These are phyloP conservation scores for Idaea dimidiata DNA, from an alignment of 2,888 invertebrate genomes.

Conservation along the genomic window DNA sequence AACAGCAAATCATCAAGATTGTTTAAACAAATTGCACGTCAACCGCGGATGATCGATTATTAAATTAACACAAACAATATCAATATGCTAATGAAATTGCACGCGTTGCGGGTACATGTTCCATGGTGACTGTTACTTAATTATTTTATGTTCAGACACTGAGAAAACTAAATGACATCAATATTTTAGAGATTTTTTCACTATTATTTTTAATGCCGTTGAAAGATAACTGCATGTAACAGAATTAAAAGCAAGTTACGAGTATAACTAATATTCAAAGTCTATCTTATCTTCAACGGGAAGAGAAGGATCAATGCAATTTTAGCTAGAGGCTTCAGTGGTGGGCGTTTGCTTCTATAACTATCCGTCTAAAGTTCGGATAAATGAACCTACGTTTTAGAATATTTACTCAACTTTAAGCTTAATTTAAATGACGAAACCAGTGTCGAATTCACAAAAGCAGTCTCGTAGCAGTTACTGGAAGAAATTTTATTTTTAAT, in stretches of 20 bases:
- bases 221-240: background rate
- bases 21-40: conserved; percentile 31
- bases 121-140: background rate
- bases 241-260: background rate
- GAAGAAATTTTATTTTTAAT: too few relatives aligned
- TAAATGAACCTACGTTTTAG: background rate
- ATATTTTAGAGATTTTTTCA: background rate
- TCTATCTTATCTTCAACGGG: background rate
- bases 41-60: conserved; percentile 27
- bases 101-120: conserved; percentile 27
- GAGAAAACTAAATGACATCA: background rate
- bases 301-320: background rate
- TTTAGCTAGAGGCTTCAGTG: background rate
- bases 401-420: too few relatives aligned
- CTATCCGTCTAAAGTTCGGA: background rate
- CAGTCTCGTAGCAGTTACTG: too few relatives aligned
- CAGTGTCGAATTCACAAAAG: too few relatives aligned
- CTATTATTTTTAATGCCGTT: background rate
- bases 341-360: background rate
- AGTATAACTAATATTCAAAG: background rate
- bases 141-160: background rate
- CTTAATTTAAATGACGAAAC: too few relatives aligned
- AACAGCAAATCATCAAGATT: conserved; percentile 14
- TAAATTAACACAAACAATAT: conserved; percentile 45
- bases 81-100: conserved; percentile 47